Conservation (phyloP, 1,140 invertebrate genomes). For the Chrysoperla carnea region DNA sequence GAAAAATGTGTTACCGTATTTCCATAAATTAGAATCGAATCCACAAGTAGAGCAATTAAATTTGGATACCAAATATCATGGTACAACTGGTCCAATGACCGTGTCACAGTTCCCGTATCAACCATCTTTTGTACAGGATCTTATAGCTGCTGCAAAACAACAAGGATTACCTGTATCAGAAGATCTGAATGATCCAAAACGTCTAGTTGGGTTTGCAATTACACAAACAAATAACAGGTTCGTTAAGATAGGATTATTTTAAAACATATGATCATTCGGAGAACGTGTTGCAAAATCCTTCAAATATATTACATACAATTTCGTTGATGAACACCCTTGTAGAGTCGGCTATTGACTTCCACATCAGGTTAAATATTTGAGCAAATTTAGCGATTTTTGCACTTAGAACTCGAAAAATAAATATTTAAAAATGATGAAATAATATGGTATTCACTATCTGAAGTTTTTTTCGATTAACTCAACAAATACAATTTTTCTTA, state of each 20-base stretch:
- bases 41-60: constrained; percentile 24
- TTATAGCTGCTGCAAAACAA: constrained; percentile 39
- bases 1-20: constrained; percentile 32
- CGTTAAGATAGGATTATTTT: background rate
- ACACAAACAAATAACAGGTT: constrained; percentile 19
- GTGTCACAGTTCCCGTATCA: constrained; percentile 35
- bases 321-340: no score
- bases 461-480: no score
- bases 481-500: no score
- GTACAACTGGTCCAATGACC: constrained; percentile 24
- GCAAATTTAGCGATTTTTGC: no score
- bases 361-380: no score
- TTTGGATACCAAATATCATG: constrained; percentile 22
- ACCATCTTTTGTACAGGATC: constrained; percentile 29
- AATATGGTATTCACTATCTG: no score
- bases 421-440: no score
- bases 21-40: constrained; percentile 34
- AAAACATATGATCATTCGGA: background rate
- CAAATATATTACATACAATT: no score
- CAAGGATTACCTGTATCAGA: constrained; percentile 30
- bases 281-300: no score
- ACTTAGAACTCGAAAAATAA: no score
- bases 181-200: constrained; percentile 33
- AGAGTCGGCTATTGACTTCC: no score
- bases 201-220: constrained; percentile 22